Evolutionary conservation across 2,888 invertebrate species (phyloP), one percentile per base, ranked within the genome.

Genomic region (Troilus luridus): DNA sequence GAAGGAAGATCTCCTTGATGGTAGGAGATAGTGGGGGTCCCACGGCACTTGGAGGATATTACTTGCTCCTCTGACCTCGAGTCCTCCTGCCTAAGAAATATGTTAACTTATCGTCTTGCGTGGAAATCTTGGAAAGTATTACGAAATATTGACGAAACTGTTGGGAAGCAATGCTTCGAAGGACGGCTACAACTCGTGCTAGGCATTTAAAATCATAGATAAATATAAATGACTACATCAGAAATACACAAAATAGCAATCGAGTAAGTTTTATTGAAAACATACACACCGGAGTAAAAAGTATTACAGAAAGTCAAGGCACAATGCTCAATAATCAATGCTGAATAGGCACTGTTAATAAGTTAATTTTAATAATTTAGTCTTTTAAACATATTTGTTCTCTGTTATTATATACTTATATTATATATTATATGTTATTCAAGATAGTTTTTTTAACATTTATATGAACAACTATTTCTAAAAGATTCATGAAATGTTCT

Each of bases 1-100:
- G 14, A 14, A 27, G 72, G 27, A 77, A 77, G 72, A 77, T 72
- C 72, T 72, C 41, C 72, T 77, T 77, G 72, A 77, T 77, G 72
- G 41, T 3, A 17, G 0, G 17, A 77, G 72, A 77, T 77, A 77
- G 24, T 8, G 8, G 6, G 17, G 72, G 6, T 77, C 72, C 72
- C 72, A 77, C 72, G 67, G 24, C 24, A 67, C 67, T 6, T 0
- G 0, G 0, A 27, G 72, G 41, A 41, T 41, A 9, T 77, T 10
- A 10, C 14, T 14, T 27, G 27, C 72, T 67, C 17, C 17, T 41
- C n/a, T 41, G 27, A 41, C 27, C 72, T 41, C 27, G 27, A 17
- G 14, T 11, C 67, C 9, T 3, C 3, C 17, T 9, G 0, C 19
- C 27, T 77, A 77, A 41, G 17, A 41, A 41, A 77, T 77, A 77